Conservation (phyloP, 2,113 vertebrate species). For the Elachura formosa region DNA sequence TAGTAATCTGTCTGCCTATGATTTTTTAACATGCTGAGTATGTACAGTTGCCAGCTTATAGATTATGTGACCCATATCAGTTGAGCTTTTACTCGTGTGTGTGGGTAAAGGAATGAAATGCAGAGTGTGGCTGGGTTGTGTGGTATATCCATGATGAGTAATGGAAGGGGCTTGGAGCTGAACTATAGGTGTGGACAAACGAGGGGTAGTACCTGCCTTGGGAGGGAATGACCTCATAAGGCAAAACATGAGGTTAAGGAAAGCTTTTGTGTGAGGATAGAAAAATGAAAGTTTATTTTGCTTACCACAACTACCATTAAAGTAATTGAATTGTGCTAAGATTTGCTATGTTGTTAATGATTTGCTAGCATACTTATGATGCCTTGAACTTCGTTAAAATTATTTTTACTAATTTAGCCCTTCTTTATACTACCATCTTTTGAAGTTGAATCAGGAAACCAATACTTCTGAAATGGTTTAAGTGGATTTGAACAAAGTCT, state of each 20-base stretch:
- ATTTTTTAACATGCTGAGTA: not conserved
- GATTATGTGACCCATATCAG: not conserved
- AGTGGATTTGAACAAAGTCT: not conserved
- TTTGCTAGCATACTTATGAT: not conserved
- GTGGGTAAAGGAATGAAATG: not conserved
- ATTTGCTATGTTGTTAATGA: not conserved
- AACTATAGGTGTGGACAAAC: not conserved
- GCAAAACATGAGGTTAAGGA: not conserved
- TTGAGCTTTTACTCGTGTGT: not conserved
- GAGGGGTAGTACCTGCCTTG: not conserved
- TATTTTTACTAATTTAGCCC: not conserved
- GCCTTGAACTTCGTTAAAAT: not conserved
- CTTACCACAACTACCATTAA: not conserved
- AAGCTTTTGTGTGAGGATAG: not conserved
- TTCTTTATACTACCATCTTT: not conserved
- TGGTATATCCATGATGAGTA: not conserved
- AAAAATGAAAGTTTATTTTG: not conserved
- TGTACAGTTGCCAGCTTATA: not conserved
- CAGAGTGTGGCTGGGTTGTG: not conserved
- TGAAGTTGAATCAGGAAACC: not conserved
- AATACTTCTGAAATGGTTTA: not conserved
- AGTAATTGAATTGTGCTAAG: not conserved
- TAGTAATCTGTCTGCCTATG: not conserved
- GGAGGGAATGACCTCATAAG: not conserved
- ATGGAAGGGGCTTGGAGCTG: not conserved